Base-by-base conservation (phyloP, 2,113 vertebrate species). In the Elgaria multicarinata region DNA sequence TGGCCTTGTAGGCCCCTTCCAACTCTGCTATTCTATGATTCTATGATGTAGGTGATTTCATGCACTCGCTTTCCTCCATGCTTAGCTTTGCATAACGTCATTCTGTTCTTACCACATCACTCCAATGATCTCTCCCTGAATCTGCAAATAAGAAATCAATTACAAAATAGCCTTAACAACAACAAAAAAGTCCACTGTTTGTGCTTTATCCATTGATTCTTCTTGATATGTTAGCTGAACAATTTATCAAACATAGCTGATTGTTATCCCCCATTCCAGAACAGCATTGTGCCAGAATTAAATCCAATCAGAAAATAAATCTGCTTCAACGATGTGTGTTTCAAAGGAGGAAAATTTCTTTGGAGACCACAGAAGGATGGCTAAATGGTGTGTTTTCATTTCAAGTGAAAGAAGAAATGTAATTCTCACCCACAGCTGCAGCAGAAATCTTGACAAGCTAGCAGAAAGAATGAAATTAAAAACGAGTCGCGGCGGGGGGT, bases 401-500 rank as follows among this genome's bases (percentile, higher is more conserved):
- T 93, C 90, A 92, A 93, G 79, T 26, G 87, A 85, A 93, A 85
- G 80, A 93, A 92, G 62, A 94, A 33, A 33, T 92, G 85, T 87
- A 87, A 95, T 84, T 87, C 87, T 74, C 67, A 78, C 22, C 76
- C 92, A 91, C 62, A 93, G 71, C 66, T 78, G 24, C 89, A 93
- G 90, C 67, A 89, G 81, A 91, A 91, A 95, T 67, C 90, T 94
- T 96, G 94, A 95, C 90, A 95, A 94, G 83, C 90, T 90, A 90
- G 95, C 93, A 94, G 93, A 95, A 92, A 92, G 92, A 96, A 95
- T 95, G 92, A 95, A 95, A 82, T 72, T 33, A 62, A 75, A 75
- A 74, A 46, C 7, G 66, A 6, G 4, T 26, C 26, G 66, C 8
- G 28, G 1, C 1, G 66, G 66, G 13, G 13, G 62, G 2, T 6